Conservation (phyloP, 2,113 vertebrate genomes). For the Pterocles orientalis region DNA sequence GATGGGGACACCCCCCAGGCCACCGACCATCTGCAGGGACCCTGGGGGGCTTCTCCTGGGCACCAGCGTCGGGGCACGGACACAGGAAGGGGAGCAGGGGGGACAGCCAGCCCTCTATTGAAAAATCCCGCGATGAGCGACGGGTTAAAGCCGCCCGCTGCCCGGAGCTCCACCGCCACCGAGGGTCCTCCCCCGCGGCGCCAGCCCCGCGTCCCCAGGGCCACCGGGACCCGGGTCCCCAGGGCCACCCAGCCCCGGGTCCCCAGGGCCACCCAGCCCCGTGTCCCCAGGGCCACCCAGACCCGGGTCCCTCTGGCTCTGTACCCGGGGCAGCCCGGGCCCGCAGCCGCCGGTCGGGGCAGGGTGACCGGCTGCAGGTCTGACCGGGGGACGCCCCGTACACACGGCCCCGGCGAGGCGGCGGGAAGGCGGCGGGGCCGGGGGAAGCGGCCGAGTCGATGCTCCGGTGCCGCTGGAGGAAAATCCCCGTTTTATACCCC, state of each 20-base stretch:
- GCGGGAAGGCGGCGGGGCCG: background rate
- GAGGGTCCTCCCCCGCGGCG: too few species aligned
- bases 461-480: background rate
- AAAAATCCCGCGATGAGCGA: accelerated
- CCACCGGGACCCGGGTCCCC: too few species aligned
- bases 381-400: too few species aligned
- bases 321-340: background rate
- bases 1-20: background rate
- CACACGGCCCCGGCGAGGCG: too few species aligned
- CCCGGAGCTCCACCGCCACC: background rate
- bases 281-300: too few species aligned
- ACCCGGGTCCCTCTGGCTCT: background rate
- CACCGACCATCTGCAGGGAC: background rate
- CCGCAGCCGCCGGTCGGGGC: too few species aligned
- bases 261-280: too few species aligned
- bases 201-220: too few species aligned
- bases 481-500: background rate
- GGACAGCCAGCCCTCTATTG: background rate
- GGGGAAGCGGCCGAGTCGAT: too few species aligned
- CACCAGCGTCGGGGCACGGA: background rate
- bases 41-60: background rate
- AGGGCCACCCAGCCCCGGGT: too few species aligned
- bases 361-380: background rate
- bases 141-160: too few species aligned
- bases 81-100: background rate